Evolutionary conservation across 2,113 vertebrate genomes (phyloP), one percentile per base, ranked within the genome.

Genomic region (Oceanodroma tethys): DNA sequence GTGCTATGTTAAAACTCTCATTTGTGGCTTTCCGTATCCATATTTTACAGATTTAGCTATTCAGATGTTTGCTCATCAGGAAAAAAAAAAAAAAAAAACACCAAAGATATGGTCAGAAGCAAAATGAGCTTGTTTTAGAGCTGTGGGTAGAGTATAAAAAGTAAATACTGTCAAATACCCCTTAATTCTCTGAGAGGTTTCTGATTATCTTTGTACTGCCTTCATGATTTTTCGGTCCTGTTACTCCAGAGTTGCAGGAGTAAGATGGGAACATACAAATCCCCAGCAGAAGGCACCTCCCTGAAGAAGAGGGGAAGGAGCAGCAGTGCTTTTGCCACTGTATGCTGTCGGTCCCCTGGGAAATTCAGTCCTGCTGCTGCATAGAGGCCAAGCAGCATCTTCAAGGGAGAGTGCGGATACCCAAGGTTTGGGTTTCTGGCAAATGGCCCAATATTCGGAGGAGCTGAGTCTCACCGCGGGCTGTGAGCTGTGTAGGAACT

Each of bases 391-490:
- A 42, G 63, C 56, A 32, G 52, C 68, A 2, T 6, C 83, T 55
- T 10, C 70, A 34, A 10, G 53, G 68, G 53, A 47, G 26, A 56
- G n/a, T 1, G 15, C 14, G 34, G 59, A 18, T 1, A 18, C 13
- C 20, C 27, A 4, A 27, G 47, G 38, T 53, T 63, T 34, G 13
- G 32, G 34, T 60, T 78, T 60, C 36, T 40, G 36, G 38, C 11
- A 17, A 48, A 7, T 16, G 43, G 18, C 17, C 78, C 25, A 3
- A 23, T 15, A 10, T 13, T 45, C 0, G 0, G 43, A 29, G 74
- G 26, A 45, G 22, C 66, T 20, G 59, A 50, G 65, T 18, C 63
- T 88, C 11, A 2, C 34, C 12, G 11, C 4, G 19, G 27, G 40
- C 38, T 43, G 36, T n/a, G 65, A 43, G 88, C 0, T 2, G 27